These are phyloP conservation scores for Lochmaea crataegi DNA, from an alignment of 2,888 invertebrate species.

Conservation along the genomic window DNA sequence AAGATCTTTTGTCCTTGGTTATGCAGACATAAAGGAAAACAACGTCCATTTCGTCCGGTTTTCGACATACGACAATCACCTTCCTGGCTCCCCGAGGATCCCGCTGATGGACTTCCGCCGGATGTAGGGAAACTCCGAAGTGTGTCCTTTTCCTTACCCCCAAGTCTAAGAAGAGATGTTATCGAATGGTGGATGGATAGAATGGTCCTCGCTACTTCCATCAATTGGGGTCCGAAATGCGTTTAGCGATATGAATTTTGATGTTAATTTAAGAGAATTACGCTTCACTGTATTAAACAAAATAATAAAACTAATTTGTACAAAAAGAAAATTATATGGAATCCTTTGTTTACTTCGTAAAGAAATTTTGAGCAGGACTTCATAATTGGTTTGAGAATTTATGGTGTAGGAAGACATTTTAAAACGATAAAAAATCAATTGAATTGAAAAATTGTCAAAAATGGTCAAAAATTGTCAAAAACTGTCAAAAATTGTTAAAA, in stretches of 20 bases:
- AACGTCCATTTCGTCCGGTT: slow-evolving; percentile 56
- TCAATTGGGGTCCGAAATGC: slow-evolving; percentile 3
- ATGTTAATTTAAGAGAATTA: neutral
- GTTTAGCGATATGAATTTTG: neutral
- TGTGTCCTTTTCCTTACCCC: slow-evolving; percentile 57
- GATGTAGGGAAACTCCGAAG: slow-evolving; percentile 58
- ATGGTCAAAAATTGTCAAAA: too few relatives aligned
- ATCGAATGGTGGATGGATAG: slow-evolving; percentile 18
- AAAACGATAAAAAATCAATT: too few relatives aligned
- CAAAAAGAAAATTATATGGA: neutral
- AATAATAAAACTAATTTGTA: neutral
- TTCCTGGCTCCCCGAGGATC: slow-evolving; percentile 60
- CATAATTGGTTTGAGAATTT: too few relatives aligned
- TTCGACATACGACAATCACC: slow-evolving; percentile 59
- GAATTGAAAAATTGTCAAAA: too few relatives aligned
- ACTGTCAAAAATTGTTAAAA: too few relatives aligned
- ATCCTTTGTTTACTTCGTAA: too few relatives aligned
- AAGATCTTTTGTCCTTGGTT: slow-evolving; percentile 33
- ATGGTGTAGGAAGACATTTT: too few relatives aligned
- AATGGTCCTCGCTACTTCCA: slow-evolving; percentile 5
- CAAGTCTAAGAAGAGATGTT: slow-evolving; percentile 29
- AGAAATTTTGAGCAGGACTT: too few relatives aligned
- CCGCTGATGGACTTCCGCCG: slow-evolving; percentile 63
- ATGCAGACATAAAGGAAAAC: slow-evolving; percentile 61
- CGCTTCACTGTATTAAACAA: neutral